Evolutionary conservation across 2,113 vertebrate species (phyloP).

Genomic region (Vireo altiloquus): DNA sequence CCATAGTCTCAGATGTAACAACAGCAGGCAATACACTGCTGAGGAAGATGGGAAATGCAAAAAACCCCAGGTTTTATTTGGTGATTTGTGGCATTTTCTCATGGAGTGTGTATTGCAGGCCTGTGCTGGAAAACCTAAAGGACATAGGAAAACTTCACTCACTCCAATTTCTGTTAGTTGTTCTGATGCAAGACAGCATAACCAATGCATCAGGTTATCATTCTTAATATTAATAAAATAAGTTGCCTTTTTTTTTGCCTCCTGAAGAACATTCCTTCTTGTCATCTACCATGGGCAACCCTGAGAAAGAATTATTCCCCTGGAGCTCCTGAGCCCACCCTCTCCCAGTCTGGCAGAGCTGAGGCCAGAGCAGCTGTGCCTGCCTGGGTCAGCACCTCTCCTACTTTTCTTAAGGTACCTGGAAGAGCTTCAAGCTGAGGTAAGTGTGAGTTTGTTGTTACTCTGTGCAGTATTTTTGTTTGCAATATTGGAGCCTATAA

Average conservation of each 20-base stretch:
- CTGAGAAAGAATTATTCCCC: neutral
- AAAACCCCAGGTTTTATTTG: accelerated
- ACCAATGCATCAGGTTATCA: neutral
- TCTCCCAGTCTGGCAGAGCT: neutral
- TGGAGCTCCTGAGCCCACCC: neutral
- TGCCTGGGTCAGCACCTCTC: neutral
- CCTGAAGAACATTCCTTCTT: neutral
- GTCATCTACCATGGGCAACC: neutral
- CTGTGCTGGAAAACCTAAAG: neutral
- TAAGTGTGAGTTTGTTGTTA: neutral
- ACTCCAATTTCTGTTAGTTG: accelerated
- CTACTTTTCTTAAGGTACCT: neutral
- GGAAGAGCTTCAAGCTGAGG: neutral
- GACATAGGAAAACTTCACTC: neutral
- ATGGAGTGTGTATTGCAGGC: neutral
- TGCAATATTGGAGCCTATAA: neutral
- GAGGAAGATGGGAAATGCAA: neutral
- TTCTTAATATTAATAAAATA: neutral
- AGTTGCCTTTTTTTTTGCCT: neutral
- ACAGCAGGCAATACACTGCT: neutral
- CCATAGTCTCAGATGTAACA: neutral
- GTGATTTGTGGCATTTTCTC: neutral
- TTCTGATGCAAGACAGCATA: neutral
- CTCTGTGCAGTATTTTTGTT: neutral
- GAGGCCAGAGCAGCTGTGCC: neutral